These are phyloP conservation scores for Chironomus striatipennis DNA, from an alignment of 1,140 invertebrate genomes.

Conservation along the genomic window DNA sequence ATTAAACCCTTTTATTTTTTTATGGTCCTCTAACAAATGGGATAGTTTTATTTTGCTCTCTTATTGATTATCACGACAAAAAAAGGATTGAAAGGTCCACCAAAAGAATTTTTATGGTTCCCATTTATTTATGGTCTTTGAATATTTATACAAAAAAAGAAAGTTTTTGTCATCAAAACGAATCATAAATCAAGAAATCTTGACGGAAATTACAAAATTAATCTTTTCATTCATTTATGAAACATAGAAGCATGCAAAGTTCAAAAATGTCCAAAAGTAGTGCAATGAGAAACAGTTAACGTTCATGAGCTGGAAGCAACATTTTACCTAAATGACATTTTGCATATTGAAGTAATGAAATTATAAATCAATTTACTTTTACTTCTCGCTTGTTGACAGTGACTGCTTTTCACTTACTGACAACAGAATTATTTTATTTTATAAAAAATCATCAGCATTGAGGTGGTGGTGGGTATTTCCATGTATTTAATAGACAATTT, in stretches of 20 bases:
- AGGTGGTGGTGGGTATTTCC: neutral
- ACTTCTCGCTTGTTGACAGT: neutral
- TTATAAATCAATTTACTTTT: conserved; percentile 22
- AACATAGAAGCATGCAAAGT: neutral
- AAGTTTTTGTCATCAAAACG: neutral
- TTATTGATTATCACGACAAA: neutral
- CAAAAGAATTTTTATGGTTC: no score
- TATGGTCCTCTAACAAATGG: neutral
- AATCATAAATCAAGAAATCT: neutral
- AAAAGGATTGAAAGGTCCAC: no score
- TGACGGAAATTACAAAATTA: neutral
- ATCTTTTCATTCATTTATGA: neutral
- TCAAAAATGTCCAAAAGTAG: neutral
- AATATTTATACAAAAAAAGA: neutral
- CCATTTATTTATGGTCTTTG: neutral
- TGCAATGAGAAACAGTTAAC: no score
- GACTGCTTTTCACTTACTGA: neutral
- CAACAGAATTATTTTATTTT: neutral
- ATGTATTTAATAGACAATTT: conserved; percentile 23
- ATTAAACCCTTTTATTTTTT: conserved; percentile 15
- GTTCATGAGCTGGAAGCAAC: neutral
- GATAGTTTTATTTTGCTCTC: neutral
- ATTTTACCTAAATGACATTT: neutral
- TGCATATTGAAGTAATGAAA: conserved; percentile 14
- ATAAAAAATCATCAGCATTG: neutral